Conservation (phyloP, 2,113 vertebrate species). For the Pristiophorus japonicus region DNA sequence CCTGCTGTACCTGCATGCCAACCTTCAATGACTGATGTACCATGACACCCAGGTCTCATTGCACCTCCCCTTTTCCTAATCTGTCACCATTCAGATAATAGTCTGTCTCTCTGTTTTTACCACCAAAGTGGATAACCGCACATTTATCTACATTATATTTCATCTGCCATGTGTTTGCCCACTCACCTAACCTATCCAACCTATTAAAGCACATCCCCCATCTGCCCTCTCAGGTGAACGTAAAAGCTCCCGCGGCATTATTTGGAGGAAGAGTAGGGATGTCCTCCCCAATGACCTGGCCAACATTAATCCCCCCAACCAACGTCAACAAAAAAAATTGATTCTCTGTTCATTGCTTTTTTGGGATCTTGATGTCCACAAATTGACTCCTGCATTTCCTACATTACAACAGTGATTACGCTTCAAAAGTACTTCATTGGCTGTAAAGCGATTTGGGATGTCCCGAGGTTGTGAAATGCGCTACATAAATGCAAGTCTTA, state of each 20-base stretch:
- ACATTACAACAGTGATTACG: not conserved
- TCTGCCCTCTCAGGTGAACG: not conserved
- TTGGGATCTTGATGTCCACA: not conserved
- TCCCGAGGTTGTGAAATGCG: not conserved
- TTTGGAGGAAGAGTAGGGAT: not conserved
- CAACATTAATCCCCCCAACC: not conserved
- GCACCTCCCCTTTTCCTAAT: no score
- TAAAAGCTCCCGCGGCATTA: not conserved
- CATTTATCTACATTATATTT: no score
- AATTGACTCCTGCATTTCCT: not conserved
- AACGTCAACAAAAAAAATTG: not conserved
- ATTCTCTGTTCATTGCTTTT: not conserved
- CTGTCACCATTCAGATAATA: no score
- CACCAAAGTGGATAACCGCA: no score
- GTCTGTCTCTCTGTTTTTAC: no score
- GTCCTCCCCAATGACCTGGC: not conserved
- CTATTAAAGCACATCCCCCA: not conserved
- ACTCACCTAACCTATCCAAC: no score
- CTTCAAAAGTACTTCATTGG: not conserved
- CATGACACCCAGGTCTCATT: no score
- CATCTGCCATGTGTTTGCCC: no score
- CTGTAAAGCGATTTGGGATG: not conserved
- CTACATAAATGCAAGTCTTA: not conserved
- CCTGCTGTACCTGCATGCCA: no score
- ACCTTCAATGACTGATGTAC: no score